Percentiles rank a stretch among this genome's conserved stretches.
Conservation (phyloP, 2,113 vertebrate species). For the Galbula dea region DNA sequence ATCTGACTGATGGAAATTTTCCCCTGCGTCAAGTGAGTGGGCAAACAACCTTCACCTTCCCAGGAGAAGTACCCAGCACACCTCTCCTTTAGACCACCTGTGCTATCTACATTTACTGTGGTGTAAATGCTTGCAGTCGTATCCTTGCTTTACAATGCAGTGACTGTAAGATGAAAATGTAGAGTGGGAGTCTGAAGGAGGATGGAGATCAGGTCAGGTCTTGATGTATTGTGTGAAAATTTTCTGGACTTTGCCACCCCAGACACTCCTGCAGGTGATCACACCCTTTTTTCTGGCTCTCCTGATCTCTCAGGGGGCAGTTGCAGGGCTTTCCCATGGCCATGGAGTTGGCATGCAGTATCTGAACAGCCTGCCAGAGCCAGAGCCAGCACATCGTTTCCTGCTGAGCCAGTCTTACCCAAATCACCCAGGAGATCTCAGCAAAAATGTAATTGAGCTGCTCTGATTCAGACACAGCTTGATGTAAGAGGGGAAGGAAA, state of each 20-base stretch:
- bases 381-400: background rate
- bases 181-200: background rate
- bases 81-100: background rate
- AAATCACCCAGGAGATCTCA: slow-evolving; percentile 19
- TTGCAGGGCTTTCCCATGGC: background rate
- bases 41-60: background rate
- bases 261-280: background rate
- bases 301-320: background rate
- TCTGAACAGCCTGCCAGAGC: background rate
- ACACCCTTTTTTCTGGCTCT: background rate
- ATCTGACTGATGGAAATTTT: background rate
- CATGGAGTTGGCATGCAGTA: background rate
- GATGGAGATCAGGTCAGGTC: no score
- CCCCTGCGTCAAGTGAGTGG: background rate
- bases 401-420: slow-evolving; percentile 21
- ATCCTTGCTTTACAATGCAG: background rate
- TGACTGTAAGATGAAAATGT: background rate
- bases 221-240: background rate
- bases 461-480: background rate
- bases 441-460: background rate
- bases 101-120: background rate
- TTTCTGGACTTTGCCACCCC: background rate
- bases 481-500: background rate
- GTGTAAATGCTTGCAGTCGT: background rate
- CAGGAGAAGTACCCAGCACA: no score